These are phyloP conservation scores for Seira ritae DNA, from an alignment of 2,888 invertebrate species.

Conservation along the genomic window DNA sequence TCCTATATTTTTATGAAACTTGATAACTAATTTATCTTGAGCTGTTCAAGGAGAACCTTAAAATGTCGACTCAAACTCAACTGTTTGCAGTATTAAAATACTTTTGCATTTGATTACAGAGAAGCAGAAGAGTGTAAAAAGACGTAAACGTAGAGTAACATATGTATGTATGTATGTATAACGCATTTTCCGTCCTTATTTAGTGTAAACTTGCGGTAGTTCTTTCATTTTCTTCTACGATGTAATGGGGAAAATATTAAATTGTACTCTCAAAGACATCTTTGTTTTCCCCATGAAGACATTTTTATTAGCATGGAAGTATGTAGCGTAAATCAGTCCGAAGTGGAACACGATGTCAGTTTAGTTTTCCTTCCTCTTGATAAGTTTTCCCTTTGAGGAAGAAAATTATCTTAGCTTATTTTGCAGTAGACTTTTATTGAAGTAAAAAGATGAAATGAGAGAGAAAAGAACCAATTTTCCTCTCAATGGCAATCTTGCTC, in stretches of 20 bases:
- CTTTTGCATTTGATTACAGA: neutral
- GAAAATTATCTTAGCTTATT: neutral
- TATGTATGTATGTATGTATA: neutral
- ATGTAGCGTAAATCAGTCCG: too few relatives aligned
- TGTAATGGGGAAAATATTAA: neutral
- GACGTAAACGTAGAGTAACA: neutral
- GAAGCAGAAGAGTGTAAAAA: constrained; percentile 4
- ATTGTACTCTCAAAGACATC: neutral
- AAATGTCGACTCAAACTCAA: neutral
- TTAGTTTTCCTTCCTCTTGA: too few relatives aligned
- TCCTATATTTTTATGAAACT: constrained; percentile 9
- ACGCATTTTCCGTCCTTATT: constrained; percentile 48
- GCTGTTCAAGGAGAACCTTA: neutral
- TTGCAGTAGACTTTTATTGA: neutral
- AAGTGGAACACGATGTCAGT: neutral
- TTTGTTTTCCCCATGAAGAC: neutral
- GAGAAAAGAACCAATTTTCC: neutral
- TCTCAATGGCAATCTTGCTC: constrained; percentile 3
- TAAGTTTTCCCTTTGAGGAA: too few relatives aligned
- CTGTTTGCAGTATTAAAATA: neutral
- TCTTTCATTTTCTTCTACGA: neutral
- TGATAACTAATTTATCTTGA: constrained; percentile 1
- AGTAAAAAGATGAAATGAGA: neutral
- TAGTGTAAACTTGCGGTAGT: constrained; percentile 20
- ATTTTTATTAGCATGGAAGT: neutral